Evolutionary conservation across 2,113 vertebrate species (phyloP).

Genomic region (Strix aluco): DNA sequence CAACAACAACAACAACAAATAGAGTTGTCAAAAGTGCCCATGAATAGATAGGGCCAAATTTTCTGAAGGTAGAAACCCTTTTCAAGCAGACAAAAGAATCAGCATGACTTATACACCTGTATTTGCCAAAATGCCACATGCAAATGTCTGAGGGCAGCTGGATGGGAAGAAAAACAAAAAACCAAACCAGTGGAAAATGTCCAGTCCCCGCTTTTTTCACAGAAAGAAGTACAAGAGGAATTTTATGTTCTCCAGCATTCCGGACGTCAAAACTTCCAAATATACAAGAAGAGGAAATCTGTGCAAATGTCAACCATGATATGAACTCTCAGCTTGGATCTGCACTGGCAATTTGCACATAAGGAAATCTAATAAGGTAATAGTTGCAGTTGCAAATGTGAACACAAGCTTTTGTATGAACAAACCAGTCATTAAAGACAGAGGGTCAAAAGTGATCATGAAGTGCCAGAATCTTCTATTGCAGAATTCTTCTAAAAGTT

Average conservation of each 20-base stretch:
- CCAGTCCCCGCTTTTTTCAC: background rate
- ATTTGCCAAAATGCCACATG: background rate
- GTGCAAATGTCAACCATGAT: background rate
- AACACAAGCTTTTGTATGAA: background rate
- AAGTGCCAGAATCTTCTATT: background rate
- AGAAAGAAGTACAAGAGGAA: background rate
- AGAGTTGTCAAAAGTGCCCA: background rate
- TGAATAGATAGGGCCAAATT: background rate
- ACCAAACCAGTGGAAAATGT: background rate
- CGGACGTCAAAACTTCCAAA: background rate
- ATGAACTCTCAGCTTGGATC: background rate
- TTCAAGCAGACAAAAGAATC: conserved; percentile 24
- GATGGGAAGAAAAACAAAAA: background rate
- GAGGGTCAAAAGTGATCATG: background rate
- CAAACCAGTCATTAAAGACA: background rate
- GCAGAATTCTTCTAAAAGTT: background rate
- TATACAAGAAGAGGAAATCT: background rate
- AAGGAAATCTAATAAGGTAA: background rate
- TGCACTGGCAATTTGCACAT: background rate
- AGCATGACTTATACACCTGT: background rate
- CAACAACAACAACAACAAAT: background rate
- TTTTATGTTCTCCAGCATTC: background rate
- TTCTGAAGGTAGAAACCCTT: background rate
- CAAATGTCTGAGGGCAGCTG: background rate
- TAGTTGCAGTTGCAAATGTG: background rate